Base-by-base conservation (phyloP, 2,888 invertebrate species). In the Aphidius colemani region DNA sequence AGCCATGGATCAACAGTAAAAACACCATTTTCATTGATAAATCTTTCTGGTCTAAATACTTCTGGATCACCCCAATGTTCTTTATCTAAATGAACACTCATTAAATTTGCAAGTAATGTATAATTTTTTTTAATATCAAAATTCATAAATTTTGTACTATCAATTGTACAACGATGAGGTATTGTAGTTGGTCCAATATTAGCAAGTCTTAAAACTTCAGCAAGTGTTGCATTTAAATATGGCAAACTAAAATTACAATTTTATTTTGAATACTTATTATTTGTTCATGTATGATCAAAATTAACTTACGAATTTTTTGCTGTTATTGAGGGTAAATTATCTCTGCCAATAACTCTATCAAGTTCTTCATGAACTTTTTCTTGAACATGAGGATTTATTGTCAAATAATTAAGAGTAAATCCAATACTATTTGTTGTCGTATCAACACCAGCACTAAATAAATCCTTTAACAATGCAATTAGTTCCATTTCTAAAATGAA, bases 381-480 rank as follows among this genome's bases (percentile, higher is more conserved):
- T 76, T 93, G 93, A 0, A 92, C 86, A 2, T 88, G 85, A 43
- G 88, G 90, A 70, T 90, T 85, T 44, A 89, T 83, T 6, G 91
- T 86, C 71, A 94, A 78, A 74, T 92, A 89, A 69, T 90, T 85
- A 70, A 93, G 90, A 59, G 88, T 86, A 75, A 93, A 93, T 49
- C 90, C 89, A 75, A 93, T 84, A 53, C 89, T 88, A 76, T 93
- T 93, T 63, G 88, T 90, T 0, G 93, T 93, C 0, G 94, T 94
- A 82, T 94, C 93, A 0, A 92, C 90, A 1, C 93, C 94, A 40
- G 93, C 93, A 84, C 92, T 88, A 73, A 93, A 94, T 86, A 93
- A 87, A 74, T 93, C 93, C 86, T 93, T 86, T 70, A 93, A 90
- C 71, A 91, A 87, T 0, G 92, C 90, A 62, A 93, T 80, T 57